Percentiles rank a stretch among this genome's conserved stretches.
phyloP scores from a whole-genome alignment of 1,140 invertebrate species.

The Cydia amplana region DNA sequence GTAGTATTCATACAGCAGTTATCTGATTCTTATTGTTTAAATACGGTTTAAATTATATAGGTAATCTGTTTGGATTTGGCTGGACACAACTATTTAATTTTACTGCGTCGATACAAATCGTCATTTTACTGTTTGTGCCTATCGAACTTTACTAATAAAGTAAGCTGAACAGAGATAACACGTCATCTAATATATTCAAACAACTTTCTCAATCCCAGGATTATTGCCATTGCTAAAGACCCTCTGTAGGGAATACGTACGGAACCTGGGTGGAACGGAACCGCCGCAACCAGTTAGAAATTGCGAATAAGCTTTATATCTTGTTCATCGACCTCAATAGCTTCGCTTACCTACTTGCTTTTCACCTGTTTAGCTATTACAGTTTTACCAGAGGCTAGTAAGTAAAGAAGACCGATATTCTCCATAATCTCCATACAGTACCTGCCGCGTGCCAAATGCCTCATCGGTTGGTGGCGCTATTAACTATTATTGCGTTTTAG shows the following conservation, averaged over 20 bases:
- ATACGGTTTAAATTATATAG: too few species aligned
- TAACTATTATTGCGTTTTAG: too few species aligned
- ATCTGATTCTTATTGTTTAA: too few species aligned
- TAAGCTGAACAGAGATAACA: neutral
- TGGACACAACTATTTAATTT: too few species aligned
- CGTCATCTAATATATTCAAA: neutral
- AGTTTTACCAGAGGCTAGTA: neutral
- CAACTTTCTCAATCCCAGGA: conserved; percentile 23
- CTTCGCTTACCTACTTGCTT: conserved; percentile 1
- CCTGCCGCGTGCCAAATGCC: too few species aligned
- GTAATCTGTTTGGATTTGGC: too few species aligned
- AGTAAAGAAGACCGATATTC: neutral
- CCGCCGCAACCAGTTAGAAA: conserved; percentile 24
- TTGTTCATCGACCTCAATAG: conserved; percentile 14
- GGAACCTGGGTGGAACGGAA: neutral
- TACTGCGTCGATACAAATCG: too few species aligned
- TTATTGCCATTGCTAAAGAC: neutral
- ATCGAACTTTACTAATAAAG: too few species aligned
- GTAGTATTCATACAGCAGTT: too few species aligned
- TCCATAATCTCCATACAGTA: neutral
- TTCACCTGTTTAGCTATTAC: conserved; percentile 24
- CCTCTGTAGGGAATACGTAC: neutral
- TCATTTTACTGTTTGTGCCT: too few species aligned
- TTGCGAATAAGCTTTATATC: conserved; percentile 25
- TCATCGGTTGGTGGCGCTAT: too few species aligned